These are phyloP conservation scores for Phataginus tricuspis DNA, from an alignment of 2,797 vertebrate species.

Conservation along the genomic window DNA sequence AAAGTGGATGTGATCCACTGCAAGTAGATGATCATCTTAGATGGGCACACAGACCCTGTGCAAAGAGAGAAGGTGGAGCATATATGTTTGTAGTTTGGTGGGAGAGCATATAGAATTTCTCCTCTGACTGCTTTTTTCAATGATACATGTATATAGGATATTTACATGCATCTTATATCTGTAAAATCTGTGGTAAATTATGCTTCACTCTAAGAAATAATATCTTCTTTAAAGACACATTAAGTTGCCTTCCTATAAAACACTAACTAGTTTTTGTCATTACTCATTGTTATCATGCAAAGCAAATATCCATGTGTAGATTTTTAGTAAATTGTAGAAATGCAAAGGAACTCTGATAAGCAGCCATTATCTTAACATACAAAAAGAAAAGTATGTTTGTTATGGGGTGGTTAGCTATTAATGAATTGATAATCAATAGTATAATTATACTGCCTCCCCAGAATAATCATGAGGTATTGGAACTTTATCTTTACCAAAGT, in stretches of 20 bases:
- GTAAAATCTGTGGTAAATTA: background rate
- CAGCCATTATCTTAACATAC: slow-evolving; percentile 42
- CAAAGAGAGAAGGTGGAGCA: background rate
- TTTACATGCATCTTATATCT: background rate
- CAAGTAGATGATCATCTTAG: background rate
- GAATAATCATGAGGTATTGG: slow-evolving; percentile 70
- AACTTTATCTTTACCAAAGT: slow-evolving; percentile 76
- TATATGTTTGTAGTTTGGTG: background rate
- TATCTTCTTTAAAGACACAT: background rate
- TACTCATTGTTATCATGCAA: slow-evolving; percentile 3
- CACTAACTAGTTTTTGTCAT: background rate
- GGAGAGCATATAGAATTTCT: background rate
- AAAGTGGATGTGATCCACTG: background rate
- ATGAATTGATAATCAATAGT: slow-evolving; percentile 68
- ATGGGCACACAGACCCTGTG: background rate
- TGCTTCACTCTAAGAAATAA: background rate
- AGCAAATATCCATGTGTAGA: background rate
- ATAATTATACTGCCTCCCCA: slow-evolving; percentile 50
- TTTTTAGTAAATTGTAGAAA: slow-evolving; percentile 70
- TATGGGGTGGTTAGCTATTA: slow-evolving; percentile 68
- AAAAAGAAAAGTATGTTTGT: slow-evolving; percentile 61
- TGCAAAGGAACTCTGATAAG: background rate
- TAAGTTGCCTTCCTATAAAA: slow-evolving; percentile 29
- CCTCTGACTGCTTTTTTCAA: background rate
- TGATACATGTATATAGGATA: background rate